Evolutionary conservation across 2,797 vertebrate genomes (phyloP), one percentile per base, ranked within the genome.

Genomic region (Karalla daura): DNA sequence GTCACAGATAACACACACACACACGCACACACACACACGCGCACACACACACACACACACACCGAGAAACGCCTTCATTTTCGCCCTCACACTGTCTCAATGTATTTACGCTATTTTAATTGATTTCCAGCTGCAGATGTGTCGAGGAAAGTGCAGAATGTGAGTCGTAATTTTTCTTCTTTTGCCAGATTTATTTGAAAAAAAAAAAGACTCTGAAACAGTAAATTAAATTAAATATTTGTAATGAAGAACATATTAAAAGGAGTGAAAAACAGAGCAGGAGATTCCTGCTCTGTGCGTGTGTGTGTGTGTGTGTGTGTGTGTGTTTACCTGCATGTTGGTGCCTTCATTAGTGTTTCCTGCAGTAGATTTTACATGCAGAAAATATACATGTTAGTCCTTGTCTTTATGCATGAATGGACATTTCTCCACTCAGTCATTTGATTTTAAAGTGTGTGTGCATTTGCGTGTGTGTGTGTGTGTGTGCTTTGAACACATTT

Each of bases 91-190:
- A 35, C 9, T 56, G 59, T 74, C 55, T 41, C 33, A 58, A 74
- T 69, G 51, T 70, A 63, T 86, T 70, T 62, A 23, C 59, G 63
- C 21, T 23, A 18, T 77, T 76, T 63, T 17, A 76, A 75, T 53
- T 61, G 50, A 80, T 77, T 77, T 63, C 8, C 40, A 68, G 35
- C 50, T 75, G 41, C 35, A 55, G 53, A 33, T 52, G 11, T 10
- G 30, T 35, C 25, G 52, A 74, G 50, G 43, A 62, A 62, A 69
- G 27, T 8, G 3, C 14, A 63, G 13, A 43, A 17, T 14, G 45
- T 11, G 30, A 28, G 12, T 37, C 2, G 3, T 23, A 8, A 21
- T 36, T 24, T 35, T 21, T 20, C 7, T 5, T 12, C 39, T 36
- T 14, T 27, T 36, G 30, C 13, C 30, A 55, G 58, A 66, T 37